Percentiles rank a stretch among this genome's conserved stretches.
Evolutionary conservation across 1,140 invertebrate species (phyloP).

Genomic region (Ptiloglossa arizonensis): DNA sequence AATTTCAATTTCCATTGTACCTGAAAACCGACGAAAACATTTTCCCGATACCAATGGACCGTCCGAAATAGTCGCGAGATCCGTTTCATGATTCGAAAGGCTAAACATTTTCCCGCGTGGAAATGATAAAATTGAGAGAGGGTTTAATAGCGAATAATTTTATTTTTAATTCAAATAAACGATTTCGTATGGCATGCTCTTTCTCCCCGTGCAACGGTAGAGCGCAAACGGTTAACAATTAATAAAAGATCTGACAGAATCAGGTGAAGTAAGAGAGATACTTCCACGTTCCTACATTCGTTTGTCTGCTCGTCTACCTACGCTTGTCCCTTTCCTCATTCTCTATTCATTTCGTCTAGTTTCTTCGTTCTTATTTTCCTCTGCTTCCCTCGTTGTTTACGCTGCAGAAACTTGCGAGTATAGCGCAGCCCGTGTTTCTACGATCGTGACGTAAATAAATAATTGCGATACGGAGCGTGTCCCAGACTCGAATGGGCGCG

Average conservation of each 20-base stretch:
- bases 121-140: too few relatives aligned
- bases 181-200: too few relatives aligned
- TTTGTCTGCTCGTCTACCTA: background rate
- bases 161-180: too few relatives aligned
- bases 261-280: background rate
- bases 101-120: too few relatives aligned
- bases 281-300: background rate
- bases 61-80: too few relatives aligned
- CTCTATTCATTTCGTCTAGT: conserved; percentile 43
- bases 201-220: too few relatives aligned
- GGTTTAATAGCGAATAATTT: too few relatives aligned
- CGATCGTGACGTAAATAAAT: conserved; percentile 58
- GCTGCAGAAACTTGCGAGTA: conserved; percentile 3
- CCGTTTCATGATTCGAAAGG: too few relatives aligned
- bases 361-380: conserved; percentile 17
- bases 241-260: conserved; percentile 9
- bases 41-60: too few relatives aligned
- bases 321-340: conserved; percentile 33
- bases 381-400: conserved; percentile 4
- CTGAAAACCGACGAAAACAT: too few relatives aligned
- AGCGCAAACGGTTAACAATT: background rate
- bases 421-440: conserved; percentile 25
- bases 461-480: conserved; percentile 49
- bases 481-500: conserved; percentile 29
- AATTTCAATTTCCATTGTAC: too few relatives aligned